phyloP scores from a whole-genome alignment of 2,113 vertebrate species.

The Oncorhynchus clarkii region DNA sequence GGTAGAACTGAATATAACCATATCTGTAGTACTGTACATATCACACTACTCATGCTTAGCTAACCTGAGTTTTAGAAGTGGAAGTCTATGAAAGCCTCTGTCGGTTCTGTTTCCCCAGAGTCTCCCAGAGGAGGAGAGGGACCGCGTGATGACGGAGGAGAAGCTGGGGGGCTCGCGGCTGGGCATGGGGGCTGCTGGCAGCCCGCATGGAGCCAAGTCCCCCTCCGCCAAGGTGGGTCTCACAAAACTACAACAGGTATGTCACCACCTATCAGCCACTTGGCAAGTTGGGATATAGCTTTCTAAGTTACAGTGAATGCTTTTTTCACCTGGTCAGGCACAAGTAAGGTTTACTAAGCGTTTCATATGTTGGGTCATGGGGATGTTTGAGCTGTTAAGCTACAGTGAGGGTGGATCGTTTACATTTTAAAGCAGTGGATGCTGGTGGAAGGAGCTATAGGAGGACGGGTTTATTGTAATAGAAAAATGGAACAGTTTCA shows the following conservation, averaged over 20 bases:
- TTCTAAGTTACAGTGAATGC: not conserved
- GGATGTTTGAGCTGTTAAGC: too few species aligned
- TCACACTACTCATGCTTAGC: too few species aligned
- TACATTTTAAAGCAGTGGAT: too few species aligned
- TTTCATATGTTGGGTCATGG: too few species aligned
- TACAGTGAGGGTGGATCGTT: too few species aligned
- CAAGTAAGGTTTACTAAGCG: too few species aligned
- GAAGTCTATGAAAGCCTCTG: not conserved
- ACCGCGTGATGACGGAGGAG: constrained; percentile 72
- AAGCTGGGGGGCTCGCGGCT: constrained; percentile 67
- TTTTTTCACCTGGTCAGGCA: not conserved
- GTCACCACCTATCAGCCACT: too few species aligned
- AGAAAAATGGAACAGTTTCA: too few species aligned
- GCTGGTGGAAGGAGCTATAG: too few species aligned
- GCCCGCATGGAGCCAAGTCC: constrained; percentile 68
- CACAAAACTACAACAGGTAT: not conserved
- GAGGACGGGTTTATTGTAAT: too few species aligned
- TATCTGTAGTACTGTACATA: not conserved
- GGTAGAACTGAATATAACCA: constrained; percentile 5
- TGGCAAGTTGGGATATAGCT: too few species aligned
- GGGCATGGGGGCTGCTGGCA: constrained; percentile 38
- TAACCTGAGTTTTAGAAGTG: not conserved
- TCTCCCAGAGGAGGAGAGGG: constrained; percentile 75
- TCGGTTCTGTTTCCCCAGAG: constrained; percentile 52
- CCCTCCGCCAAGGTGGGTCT: constrained; percentile 61